Evolutionary conservation across 2,113 vertebrate species (phyloP).

Genomic region (Rhipidura dahli): DNA sequence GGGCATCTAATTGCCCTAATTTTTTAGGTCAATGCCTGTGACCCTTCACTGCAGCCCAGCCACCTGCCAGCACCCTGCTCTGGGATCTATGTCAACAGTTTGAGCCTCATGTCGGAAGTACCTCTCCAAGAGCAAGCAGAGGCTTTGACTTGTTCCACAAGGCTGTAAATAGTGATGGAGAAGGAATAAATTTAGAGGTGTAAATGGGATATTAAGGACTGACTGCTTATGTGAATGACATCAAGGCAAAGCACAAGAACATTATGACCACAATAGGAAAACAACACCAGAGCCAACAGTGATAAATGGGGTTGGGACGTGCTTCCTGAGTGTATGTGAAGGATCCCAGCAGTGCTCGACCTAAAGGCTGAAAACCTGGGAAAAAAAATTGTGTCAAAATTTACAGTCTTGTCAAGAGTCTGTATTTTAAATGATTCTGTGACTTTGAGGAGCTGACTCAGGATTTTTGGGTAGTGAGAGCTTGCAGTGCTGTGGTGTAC

Average conservation of each 20-base stretch:
- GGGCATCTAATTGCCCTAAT: not conserved
- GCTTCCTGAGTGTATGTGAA: not conserved
- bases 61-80: not conserved
- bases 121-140: not conserved
- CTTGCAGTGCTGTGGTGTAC: not conserved
- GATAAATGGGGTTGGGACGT: not conserved
- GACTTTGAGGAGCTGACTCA: not conserved
- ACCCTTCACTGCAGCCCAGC: not conserved
- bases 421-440: not conserved
- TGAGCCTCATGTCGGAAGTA: not conserved
- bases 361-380: not conserved
- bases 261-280: not conserved
- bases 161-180: not conserved
- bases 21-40: not conserved
- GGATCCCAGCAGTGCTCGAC: not conserved
- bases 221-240: not conserved
- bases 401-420: not conserved
- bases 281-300: not conserved
- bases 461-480: not conserved
- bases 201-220: not conserved
- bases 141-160: not conserved
- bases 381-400: not conserved
- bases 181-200: not conserved
- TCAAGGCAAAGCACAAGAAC: not conserved
- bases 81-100: not conserved